Base-by-base conservation (phyloP, 2,797 vertebrate genomes). In the Chelidonichthys spinosus region DNA sequence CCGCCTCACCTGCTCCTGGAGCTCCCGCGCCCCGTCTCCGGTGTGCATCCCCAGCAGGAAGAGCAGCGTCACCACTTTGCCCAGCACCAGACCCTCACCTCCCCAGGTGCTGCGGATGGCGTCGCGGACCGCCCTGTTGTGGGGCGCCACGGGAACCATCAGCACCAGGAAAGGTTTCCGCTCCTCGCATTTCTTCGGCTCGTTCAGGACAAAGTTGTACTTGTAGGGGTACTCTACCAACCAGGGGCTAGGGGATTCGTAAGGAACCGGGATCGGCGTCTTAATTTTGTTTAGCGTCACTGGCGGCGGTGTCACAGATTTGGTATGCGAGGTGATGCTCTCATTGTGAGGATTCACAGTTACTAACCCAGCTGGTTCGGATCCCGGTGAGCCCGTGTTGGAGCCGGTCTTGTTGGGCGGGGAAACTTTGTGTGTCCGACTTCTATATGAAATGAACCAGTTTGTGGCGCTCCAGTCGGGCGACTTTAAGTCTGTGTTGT, bases 21-120 rank as follows among this genome's bases (percentile, higher is more conserved):
- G 33, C 37, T 69, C 3, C 58, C 56, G 49, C 0, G 17, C 63
- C 1, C 39, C 67, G 0, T 58, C 64, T n/a, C 85, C 76, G 0
- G 1, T 3, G 0, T 63, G 39, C 11, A 0, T 68, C 0, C 94
- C 96, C 1, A 93, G 2, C 5, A 95, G 67, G 84, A 96, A 96
- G 25, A 96, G 90, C 0, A 91, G 72, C 6, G 44, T 25, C 32
- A 95, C 44, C 11, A 15, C 0, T 4, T 90, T 59, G 0, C 75
- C 91, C 1, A 37, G 58, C 0, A 92, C 76, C 0, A 18, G 4
- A 13, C 33, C 66, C 39, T 95, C 87, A 3, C 83, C 55, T 6
- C 95, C 95, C 95, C 96, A 96, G 0, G 95, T 95, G 5, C 13
- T 71, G 42, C 94, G 93, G 71, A 96, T 70, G 42, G 78, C 46